Evolutionary conservation across 1,140 invertebrate genomes (phyloP).

Genomic region (Drosophila pseudoobscura): DNA sequence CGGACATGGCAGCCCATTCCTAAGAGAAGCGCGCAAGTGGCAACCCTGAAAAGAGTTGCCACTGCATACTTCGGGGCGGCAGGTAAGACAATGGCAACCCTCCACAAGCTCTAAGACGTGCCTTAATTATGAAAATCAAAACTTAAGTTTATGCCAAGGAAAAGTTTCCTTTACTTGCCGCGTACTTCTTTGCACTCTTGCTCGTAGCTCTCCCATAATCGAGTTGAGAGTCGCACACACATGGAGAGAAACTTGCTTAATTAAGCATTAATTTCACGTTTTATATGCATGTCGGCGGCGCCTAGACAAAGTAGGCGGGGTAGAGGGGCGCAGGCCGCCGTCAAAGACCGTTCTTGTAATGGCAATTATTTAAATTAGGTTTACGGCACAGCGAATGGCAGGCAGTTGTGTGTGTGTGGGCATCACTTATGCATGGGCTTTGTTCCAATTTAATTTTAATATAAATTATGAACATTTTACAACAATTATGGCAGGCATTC

Average conservation of each 20-base stretch:
- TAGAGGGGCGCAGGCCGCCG: not conserved
- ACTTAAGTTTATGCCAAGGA: constrained; percentile 49
- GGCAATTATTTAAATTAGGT: constrained; percentile 54
- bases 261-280: constrained; percentile 77
- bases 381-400: constrained; percentile 12
- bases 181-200: constrained; percentile 16
- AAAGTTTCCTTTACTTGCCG: constrained; percentile 1
- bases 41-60: constrained; percentile 4
- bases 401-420: not conserved
- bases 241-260: constrained; percentile 51
- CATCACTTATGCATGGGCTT: constrained; percentile 8
- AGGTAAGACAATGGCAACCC: not conserved
- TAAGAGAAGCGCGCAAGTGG: not conserved
- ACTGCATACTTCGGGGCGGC: constrained; percentile 2
- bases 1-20: constrained; percentile 13
- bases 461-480: constrained; percentile 29
- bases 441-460: constrained; percentile 35
- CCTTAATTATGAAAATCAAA: constrained; percentile 68
- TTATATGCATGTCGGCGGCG: constrained; percentile 64
- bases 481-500: not conserved
- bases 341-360: constrained; percentile 35
- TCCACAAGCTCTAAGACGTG: not conserved
- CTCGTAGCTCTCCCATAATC: constrained; percentile 19
- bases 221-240: constrained; percentile 31
- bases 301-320: not conserved